A percentile compares a stretch with the other conserved stretches of the same genome.
Conservation (phyloP, 2,113 vertebrate species). For the Nestor notabilis region DNA sequence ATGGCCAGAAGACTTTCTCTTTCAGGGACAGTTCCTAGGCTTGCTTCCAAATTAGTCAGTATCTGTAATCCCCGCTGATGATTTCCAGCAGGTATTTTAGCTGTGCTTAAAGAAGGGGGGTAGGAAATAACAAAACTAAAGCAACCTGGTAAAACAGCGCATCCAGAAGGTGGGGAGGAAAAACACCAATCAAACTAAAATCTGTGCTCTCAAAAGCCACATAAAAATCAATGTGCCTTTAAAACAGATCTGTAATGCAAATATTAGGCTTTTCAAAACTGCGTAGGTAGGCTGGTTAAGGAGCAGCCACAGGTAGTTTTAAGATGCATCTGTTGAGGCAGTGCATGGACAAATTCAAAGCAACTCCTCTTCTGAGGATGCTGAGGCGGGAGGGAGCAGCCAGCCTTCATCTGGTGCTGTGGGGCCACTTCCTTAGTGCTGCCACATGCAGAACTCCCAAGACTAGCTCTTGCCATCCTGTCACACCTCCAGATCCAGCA, state of each 20-base stretch:
- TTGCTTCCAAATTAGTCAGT: background rate
- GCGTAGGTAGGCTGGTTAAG: background rate
- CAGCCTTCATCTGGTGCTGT: background rate
- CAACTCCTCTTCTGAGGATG: background rate
- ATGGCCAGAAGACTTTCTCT: background rate
- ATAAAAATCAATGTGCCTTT: background rate
- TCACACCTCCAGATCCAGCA: accelerated
- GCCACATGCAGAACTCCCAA: background rate
- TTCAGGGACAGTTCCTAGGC: background rate
- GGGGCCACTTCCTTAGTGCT: background rate
- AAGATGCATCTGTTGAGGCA: background rate
- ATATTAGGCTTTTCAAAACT: background rate
- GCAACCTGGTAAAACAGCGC: background rate
- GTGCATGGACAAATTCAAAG: accelerated
- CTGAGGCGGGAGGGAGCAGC: background rate
- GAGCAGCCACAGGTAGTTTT: background rate
- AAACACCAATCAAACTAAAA: background rate
- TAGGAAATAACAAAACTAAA: background rate
- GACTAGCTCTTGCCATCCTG: background rate
- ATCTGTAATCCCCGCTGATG: background rate
- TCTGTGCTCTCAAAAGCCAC: background rate
- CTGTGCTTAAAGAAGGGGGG: background rate
- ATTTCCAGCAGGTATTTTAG: background rate
- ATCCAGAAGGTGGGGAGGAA: background rate
- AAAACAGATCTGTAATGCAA: background rate